These are phyloP conservation scores for Stenolophus ochropezus DNA, from an alignment of 2,888 invertebrate species.

Conservation along the genomic window DNA sequence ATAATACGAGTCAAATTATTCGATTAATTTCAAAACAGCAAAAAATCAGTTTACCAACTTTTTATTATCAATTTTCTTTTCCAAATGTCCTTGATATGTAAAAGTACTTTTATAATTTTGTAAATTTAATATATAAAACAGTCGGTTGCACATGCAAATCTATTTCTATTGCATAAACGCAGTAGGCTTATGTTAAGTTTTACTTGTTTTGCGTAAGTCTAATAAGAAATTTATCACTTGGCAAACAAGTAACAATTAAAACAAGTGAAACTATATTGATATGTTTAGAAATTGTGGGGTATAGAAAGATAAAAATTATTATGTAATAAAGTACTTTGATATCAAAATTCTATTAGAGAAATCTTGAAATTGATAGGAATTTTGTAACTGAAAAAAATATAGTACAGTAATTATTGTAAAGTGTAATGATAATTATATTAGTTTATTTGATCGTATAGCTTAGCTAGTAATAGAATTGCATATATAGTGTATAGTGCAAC, in stretches of 20 bases:
- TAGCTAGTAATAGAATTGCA: too few relatives aligned
- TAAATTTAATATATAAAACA: neutral
- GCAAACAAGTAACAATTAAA: neutral
- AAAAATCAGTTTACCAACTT: neutral
- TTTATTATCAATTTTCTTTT: neutral
- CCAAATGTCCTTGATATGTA: neutral
- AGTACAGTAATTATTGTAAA: too few relatives aligned
- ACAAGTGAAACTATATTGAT: neutral
- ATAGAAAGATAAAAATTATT: too few relatives aligned
- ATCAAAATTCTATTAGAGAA: too few relatives aligned
- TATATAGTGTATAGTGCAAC: too few relatives aligned
- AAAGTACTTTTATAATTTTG: neutral
- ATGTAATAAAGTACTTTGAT: too few relatives aligned
- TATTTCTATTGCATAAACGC: conserved; percentile 27
- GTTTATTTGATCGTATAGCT: too few relatives aligned
- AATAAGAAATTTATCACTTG: conserved; percentile 41
- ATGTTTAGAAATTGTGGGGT: too few relatives aligned
- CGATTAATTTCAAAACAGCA: neutral
- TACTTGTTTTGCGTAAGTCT: conserved; percentile 46
- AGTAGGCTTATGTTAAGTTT: conserved; percentile 40
- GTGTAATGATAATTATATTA: too few relatives aligned
- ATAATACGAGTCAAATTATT: neutral
- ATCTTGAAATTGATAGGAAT: too few relatives aligned
- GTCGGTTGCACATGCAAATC: conserved; percentile 20
- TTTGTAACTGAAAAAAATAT: too few relatives aligned